Base-by-base conservation (phyloP, 2,888 invertebrate species). In the Drosophila algonquin region DNA sequence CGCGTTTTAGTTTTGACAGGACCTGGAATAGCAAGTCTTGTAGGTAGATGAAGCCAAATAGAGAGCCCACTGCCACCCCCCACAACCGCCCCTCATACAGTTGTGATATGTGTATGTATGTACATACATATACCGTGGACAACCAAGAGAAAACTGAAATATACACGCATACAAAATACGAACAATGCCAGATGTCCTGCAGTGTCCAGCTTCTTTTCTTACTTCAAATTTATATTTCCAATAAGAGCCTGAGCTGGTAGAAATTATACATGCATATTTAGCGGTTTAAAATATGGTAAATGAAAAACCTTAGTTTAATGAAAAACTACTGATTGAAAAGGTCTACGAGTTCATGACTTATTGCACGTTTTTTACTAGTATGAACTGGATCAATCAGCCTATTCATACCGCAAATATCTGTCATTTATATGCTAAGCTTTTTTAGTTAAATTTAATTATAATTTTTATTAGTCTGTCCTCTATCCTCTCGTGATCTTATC, bases 1-100 rank as follows among this genome's bases (percentile, higher is more conserved):
- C 79, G 84, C 87, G 81, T 79, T 83, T 83, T 83, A 83, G 87
- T 84, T 83, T 87, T 83, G 83, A 81, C 83, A 81, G 85, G 64
- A 79, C 73, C 76, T 76, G 76, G 81, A 73, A 76, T 70, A 63
- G 71, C 83, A 73, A 55, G 80, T 48, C 63, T 56, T 63, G 35
- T 56, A 59, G 63, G 62, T 44, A 75, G 52, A 62, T 32, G 64
- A 30, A 72, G 61, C 55, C 55, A 48, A 40, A 69, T 45, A 50
- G 32, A 63, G 56, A 64, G 44, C 46, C 57, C 71, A 63, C 71
- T 3, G 3, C 21, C 21, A 21, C 21, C 32, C 1, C 35, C 12
- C 9, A 8, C 9, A 9, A 8, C 30, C 30, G 0, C 3, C 3
- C 7, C 1, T 63, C 72, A 57, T 53, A 46, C 63, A 52, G 44